Conservation (phyloP, 2,113 vertebrate species). For the Melanerpes aurifrons region DNA sequence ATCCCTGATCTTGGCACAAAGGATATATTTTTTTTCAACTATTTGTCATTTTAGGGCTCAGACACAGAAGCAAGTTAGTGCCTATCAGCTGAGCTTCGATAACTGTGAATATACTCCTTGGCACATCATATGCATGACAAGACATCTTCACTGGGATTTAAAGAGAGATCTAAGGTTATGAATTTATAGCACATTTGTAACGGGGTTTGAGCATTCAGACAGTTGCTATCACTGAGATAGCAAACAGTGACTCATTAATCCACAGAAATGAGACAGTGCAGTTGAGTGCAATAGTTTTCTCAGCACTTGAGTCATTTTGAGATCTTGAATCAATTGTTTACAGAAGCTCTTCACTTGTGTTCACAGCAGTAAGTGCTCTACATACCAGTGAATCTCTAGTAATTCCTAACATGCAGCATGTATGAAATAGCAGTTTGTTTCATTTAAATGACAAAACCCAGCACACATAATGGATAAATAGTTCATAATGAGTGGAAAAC, state of each 20-base stretch:
- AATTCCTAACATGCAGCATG: not conserved
- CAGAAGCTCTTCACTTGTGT: conserved; percentile 60
- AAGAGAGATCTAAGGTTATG: conserved; percentile 13
- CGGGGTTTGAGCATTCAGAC: not conserved
- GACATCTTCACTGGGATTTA: not conserved
- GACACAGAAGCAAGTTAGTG: not conserved
- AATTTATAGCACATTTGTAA: conserved; percentile 16
- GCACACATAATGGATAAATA: not conserved
- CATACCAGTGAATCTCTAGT: conserved; percentile 7
- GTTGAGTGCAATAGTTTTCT: conserved; percentile 10
- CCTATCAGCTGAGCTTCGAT: not conserved
- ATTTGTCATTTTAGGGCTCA: conserved; percentile 1
- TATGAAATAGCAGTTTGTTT: not conserved
- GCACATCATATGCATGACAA: not conserved
- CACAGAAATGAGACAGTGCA: not conserved
- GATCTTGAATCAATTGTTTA: conserved; percentile 55
- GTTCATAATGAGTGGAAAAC: not conserved
- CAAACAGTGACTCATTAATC: conserved; percentile 40
- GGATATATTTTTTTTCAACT: conserved; percentile 27
- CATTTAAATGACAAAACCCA: not conserved
- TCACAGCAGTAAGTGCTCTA: conserved; percentile 54
- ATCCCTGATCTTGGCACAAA: not conserved
- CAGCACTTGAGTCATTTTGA: conserved; percentile 45
- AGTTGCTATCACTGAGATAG: conserved; percentile 9
- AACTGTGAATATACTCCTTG: not conserved